Evolutionary conservation across 1,140 invertebrate genomes (phyloP).

Genomic region (Neodiprion virginianus): DNA sequence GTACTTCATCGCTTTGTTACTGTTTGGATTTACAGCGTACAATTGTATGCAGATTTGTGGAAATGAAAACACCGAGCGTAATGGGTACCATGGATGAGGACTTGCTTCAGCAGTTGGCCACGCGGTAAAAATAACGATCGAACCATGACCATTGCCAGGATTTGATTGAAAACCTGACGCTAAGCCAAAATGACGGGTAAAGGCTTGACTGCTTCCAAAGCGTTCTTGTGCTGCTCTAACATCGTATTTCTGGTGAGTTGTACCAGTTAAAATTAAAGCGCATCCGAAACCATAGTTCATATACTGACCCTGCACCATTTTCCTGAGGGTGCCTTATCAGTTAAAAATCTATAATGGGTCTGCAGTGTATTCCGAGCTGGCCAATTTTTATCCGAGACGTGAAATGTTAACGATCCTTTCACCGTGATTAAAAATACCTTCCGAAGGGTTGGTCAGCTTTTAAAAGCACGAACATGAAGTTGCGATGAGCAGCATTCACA

Average conservation of each 20-base stretch:
- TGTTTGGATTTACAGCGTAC: too few relatives aligned
- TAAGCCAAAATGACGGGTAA: neutral
- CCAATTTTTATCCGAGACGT: constrained; percentile 1
- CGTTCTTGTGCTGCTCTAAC: constrained; percentile 57
- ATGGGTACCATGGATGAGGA: too few relatives aligned
- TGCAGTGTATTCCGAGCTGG: neutral
- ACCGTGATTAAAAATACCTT: constrained; percentile 2
- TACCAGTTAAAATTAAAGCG: neutral
- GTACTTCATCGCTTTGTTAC: too few relatives aligned
- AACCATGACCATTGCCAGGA: neutral
- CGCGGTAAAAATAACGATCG: constrained; percentile 16
- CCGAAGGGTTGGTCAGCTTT: too few relatives aligned
- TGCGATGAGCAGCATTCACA: too few relatives aligned
- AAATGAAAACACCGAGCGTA: too few relatives aligned
- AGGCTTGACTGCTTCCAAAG: constrained; percentile 40
- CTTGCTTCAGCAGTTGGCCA: constrained; percentile 30
- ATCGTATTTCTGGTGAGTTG: constrained; percentile 55
- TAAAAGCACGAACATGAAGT: too few relatives aligned
- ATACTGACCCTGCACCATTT: too few relatives aligned
- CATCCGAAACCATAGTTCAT: too few relatives aligned
- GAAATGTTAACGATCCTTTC: constrained; percentile 8
- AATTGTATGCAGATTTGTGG: too few relatives aligned
- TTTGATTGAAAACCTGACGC: neutral
- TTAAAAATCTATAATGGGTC: neutral
- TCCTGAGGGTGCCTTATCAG: neutral